phyloP scores from a whole-genome alignment of 2,113 vertebrate species.

The Hylia prasina region DNA sequence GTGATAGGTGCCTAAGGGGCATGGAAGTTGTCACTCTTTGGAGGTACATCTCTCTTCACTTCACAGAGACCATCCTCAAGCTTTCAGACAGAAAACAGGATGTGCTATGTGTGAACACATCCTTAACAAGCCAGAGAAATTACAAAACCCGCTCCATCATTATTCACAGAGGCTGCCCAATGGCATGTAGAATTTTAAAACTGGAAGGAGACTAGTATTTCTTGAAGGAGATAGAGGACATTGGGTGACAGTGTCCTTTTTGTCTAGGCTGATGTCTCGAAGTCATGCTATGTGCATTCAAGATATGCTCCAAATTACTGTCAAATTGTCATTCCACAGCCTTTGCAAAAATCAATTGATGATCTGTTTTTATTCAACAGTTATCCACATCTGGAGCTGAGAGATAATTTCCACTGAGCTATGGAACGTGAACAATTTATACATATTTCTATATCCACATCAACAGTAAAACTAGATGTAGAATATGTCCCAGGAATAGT shows the following conservation, averaged over 20 bases:
- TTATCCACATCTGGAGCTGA: neutral
- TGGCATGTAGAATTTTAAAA: neutral
- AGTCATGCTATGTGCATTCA: neutral
- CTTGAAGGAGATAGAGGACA: neutral
- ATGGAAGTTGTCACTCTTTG: neutral
- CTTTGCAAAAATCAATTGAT: constrained; percentile 26
- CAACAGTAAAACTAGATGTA: neutral
- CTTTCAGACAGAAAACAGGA: neutral
- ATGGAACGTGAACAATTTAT: neutral
- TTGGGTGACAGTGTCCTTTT: constrained; percentile 1
- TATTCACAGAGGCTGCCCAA: neutral
- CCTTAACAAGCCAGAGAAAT: neutral
- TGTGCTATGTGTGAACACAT: neutral
- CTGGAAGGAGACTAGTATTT: neutral
- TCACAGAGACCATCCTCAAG: neutral
- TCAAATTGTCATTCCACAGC: constrained; percentile 30
- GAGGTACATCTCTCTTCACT: neutral
- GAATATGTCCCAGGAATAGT: neutral
- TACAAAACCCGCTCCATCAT: neutral
- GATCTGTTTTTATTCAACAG: constrained; percentile 10
- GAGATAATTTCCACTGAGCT: constrained; percentile 14
- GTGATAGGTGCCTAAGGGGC: neutral
- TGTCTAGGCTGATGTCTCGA: neutral
- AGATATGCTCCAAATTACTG: constrained; percentile 21
- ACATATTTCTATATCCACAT: neutral